Percentiles rank a stretch among this genome's conserved stretches.
Conservation (phyloP, 2,113 vertebrate genomes). For the Hipposideros armiger region DNA sequence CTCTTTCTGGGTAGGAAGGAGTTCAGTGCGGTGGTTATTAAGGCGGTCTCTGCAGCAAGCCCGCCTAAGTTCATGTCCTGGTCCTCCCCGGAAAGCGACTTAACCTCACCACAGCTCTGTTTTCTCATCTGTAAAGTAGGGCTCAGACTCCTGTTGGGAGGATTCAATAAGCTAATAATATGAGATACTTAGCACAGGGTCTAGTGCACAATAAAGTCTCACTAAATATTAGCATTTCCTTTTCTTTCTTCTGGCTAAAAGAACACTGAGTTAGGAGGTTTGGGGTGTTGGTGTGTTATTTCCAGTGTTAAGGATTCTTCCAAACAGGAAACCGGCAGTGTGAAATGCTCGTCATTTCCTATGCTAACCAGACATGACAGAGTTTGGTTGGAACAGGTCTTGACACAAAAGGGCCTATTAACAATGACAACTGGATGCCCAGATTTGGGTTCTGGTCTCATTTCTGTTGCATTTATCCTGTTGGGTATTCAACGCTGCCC, state of each 20-base stretch:
- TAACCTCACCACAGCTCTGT: not conserved
- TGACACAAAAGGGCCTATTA: not conserved
- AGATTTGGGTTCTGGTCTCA: not conserved
- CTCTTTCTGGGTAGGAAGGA: not conserved
- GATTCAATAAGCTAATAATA: not conserved
- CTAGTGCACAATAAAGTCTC: not conserved
- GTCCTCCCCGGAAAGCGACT: no score
- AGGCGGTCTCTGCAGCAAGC: not conserved
- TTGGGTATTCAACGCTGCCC: rapidly evolving
- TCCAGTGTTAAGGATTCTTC: not conserved
- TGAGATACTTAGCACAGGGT: not conserved
- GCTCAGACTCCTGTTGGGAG: not conserved
- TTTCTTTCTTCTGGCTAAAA: not conserved
- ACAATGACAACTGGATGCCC: rapidly evolving
- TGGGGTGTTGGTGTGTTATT: no score
- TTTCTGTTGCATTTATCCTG: not conserved
- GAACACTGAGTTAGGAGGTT: not conserved
- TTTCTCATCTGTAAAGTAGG: not conserved
- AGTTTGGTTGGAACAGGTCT: not conserved
- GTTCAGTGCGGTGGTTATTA: not conserved
- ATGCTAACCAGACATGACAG: not conserved
- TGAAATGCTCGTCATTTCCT: not conserved
- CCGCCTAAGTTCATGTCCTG: rapidly evolving
- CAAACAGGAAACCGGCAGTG: rapidly evolving
- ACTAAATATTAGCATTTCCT: not conserved